phyloP scores from a whole-genome alignment of 2,888 invertebrate genomes.

The Drosophila fungiperda region DNA sequence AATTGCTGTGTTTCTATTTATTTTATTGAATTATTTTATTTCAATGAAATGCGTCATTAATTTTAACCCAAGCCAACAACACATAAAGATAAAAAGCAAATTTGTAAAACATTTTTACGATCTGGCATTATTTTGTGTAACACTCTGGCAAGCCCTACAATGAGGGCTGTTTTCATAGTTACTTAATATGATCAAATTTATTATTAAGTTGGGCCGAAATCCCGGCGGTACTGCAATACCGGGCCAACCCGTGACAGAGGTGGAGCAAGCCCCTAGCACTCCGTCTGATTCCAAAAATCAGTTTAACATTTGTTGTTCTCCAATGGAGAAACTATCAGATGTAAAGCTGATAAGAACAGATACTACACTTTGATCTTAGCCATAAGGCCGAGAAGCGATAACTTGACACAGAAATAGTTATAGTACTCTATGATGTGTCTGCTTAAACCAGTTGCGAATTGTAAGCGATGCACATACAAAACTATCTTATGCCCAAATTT shows the following conservation, averaged over 20 bases:
- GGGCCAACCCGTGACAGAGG: slow-evolving; percentile 46
- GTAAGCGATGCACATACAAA: neutral
- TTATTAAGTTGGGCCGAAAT: neutral
- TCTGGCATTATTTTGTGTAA: too few relatives aligned
- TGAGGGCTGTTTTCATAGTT: fast-evolving
- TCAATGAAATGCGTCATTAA: too few relatives aligned
- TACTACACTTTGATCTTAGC: slow-evolving; percentile 48
- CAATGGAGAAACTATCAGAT: slow-evolving; percentile 47
- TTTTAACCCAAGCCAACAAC: slow-evolving; percentile 13
- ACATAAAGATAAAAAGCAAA: slow-evolving; percentile 12
- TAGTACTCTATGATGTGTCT: neutral
- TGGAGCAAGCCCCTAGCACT: slow-evolving; percentile 40
- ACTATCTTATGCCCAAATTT: neutral
- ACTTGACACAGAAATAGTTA: neutral
- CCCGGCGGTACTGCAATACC: slow-evolving; percentile 18
- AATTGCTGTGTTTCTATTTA: too few relatives aligned
- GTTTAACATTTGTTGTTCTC: slow-evolving; percentile 51
- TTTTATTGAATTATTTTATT: neutral
- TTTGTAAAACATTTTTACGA: slow-evolving; percentile 8
- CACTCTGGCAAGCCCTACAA: too few relatives aligned
- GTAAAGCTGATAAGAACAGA: slow-evolving; percentile 51
- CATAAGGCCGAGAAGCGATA: slow-evolving; percentile 21
- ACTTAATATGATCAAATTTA: fast-evolving
- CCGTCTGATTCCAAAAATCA: slow-evolving; percentile 30
- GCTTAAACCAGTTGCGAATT: slow-evolving; percentile 23